Percentiles rank a stretch among this genome's conserved stretches.
Evolutionary conservation across 2,888 invertebrate species (phyloP).

Genomic region (Arrhopalites spinosus): DNA sequence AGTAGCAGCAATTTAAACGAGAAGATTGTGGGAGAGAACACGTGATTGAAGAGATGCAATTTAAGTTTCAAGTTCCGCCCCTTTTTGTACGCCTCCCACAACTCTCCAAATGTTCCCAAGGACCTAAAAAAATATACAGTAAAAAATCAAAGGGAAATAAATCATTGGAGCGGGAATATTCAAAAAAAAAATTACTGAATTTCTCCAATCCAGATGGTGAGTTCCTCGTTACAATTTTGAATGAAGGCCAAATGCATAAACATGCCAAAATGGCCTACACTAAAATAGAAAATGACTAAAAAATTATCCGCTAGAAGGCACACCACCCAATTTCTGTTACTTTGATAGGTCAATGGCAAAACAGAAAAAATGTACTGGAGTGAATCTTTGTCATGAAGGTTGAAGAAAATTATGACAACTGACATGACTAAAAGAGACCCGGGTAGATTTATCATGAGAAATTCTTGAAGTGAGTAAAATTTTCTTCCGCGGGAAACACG

Average conservation of each 20-base stretch:
- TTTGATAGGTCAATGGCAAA: neutral
- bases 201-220: neutral
- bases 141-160: too few species aligned
- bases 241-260: slow-evolving; percentile 2
- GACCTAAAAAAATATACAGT: neutral
- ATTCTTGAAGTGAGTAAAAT: neutral
- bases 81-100: neutral
- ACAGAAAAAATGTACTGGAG: neutral
- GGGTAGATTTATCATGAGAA: neutral
- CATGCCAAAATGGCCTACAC: neutral
- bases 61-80: neutral
- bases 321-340: neutral
- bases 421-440: neutral
- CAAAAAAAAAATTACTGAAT: neutral
- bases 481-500: neutral
- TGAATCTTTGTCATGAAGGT: neutral
- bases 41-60: slow-evolving; percentile 23
- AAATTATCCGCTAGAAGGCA: neutral
- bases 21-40: slow-evolving; percentile 26
- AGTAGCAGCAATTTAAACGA: slow-evolving; percentile 21
- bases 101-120: neutral
- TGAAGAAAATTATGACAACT: neutral
- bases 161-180: neutral
- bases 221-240: neutral
- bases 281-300: neutral